Evolutionary conservation across 2,113 vertebrate genomes (phyloP), one percentile per base, ranked within the genome.

Genomic region (Naja naja): DNA sequence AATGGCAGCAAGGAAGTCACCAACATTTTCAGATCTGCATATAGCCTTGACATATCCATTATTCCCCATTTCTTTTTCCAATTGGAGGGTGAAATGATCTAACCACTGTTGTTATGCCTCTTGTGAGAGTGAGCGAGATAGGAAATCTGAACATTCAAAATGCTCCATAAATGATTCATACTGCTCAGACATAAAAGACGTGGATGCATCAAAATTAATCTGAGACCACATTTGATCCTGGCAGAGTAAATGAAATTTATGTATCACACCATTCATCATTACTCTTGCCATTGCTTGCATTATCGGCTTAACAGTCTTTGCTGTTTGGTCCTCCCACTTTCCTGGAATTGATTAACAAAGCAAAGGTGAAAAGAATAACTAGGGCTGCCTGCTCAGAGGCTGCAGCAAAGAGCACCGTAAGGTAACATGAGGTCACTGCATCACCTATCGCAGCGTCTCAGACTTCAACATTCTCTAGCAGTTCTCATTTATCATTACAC

Each of bases 181-280:
- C 56, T 39, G 43, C 45, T 93, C 89, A 43, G 81, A 90, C 18
- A 55, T 60, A 39, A 93, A 90, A 90, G 54, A n/a, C 12, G 12
- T 30, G 45, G 45, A 20, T 14, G 22, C 88, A 93, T 97, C 91
- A 90, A 88, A 54, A 85, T 94, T 90, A 88, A 95, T 90, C 90
- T 0, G 43, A 94, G 89, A 95, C 93, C 74, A 23, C 30, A 91
- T 74, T 95, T 93, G 47, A 94, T 95, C 92, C 92, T 91, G 93
- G 25, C 89, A 85, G 56, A 94, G 92, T 90, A 7, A 90, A 90
- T 93, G 69, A 90, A 90, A 93, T 90, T 89, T 69, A 56, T 92
- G 81, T 47, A 7, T 90, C 93, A 91, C 23, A 0, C 0, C 30
- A 69, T 16, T 12, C 39, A 20, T 4, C 23, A 89, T 93, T 92